Percentiles rank a stretch among this genome's conserved stretches.
phyloP scores from a whole-genome alignment of 2,797 vertebrate species.

The Halcyon leucocephala region DNA sequence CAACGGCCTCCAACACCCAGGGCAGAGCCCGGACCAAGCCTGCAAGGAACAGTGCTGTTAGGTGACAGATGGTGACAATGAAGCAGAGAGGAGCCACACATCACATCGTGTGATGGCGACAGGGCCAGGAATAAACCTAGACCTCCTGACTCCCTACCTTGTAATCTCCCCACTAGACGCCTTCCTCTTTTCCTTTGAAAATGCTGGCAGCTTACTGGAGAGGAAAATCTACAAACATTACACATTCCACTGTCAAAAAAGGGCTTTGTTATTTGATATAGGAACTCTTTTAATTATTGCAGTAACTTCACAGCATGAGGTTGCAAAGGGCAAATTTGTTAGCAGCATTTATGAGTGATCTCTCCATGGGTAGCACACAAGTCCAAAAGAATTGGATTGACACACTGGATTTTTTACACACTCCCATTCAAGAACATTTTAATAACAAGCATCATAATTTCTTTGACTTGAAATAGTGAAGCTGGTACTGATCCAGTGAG shows the following conservation, averaged over 20 bases:
- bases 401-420: background rate
- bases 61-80: background rate
- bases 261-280: slow-evolving; percentile 76
- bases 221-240: slow-evolving; percentile 76
- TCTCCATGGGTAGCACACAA: background rate
- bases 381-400: background rate
- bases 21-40: background rate
- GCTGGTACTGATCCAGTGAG: slow-evolving; percentile 25
- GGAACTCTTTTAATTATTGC: slow-evolving; percentile 80
- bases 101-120: background rate
- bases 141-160: slow-evolving; percentile 51
- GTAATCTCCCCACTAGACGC: slow-evolving; percentile 5
- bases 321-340: slow-evolving; percentile 63
- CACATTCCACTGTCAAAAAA: slow-evolving; percentile 73
- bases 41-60: rapidly evolving
- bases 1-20: background rate
- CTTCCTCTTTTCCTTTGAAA: slow-evolving; percentile 70
- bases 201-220: slow-evolving; percentile 68
- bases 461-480: slow-evolving; percentile 26
- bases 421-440: slow-evolving; percentile 7
- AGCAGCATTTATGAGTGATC: slow-evolving; percentile 47
- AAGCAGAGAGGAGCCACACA: background rate
- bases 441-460: background rate
- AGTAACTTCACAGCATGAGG: slow-evolving; percentile 77
- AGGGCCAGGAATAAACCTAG: slow-evolving; percentile 1